phyloP scores from a whole-genome alignment of 2,113 vertebrate species.

The Xenotilapia flavipinnis region DNA sequence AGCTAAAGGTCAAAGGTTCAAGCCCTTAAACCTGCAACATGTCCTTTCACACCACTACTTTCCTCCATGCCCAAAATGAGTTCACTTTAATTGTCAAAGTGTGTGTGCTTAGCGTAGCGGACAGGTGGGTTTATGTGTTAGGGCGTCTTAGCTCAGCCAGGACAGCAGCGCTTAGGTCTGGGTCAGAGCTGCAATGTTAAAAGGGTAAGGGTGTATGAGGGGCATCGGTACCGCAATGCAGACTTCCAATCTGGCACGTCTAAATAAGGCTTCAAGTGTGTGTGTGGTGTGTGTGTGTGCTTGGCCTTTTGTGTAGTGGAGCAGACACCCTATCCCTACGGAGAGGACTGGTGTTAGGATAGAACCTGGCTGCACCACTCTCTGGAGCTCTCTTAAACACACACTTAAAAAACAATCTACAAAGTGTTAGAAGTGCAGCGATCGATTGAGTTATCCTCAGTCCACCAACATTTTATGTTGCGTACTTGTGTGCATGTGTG shows the following conservation, averaged over 20 bases:
- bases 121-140: background rate
- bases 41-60: background rate
- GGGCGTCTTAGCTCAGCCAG: background rate
- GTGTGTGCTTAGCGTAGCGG: background rate
- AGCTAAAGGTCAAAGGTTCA: background rate
- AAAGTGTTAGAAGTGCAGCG: background rate
- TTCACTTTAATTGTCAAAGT: background rate
- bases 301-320: slow-evolving; percentile 11
- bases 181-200: slow-evolving; percentile 40
- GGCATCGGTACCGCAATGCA: slow-evolving; percentile 54
- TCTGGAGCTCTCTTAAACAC: background rate
- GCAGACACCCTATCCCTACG: slow-evolving; percentile 50
- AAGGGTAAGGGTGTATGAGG: slow-evolving; percentile 40
- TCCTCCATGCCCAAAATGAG: background rate
- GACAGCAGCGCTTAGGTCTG: background rate
- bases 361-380: slow-evolving; percentile 15
- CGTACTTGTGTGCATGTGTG: background rate
- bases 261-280: slow-evolving; percentile 52
- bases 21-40: background rate
- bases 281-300: slow-evolving; percentile 1
- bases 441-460: background rate
- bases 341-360: slow-evolving; percentile 16
- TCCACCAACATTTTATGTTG: background rate
- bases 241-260: slow-evolving; percentile 43
- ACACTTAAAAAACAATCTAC: background rate